A percentile compares a stretch with the other conserved stretches of the same genome.
Conservation (phyloP, 2,888 invertebrate species). For the Caenorhabditis sulstoni region DNA sequence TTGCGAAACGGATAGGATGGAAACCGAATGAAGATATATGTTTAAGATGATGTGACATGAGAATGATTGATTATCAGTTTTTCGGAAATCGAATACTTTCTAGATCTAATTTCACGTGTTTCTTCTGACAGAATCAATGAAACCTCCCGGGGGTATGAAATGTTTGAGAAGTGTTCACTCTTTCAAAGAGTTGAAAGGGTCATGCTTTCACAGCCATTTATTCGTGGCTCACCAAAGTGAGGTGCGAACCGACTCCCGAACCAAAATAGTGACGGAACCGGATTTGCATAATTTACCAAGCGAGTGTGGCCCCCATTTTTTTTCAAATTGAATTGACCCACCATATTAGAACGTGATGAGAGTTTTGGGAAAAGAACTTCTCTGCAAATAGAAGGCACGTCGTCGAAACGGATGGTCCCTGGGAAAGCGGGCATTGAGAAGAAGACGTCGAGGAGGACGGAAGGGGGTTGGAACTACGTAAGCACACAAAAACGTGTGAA, state of each 20-base stretch:
- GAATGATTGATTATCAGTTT: no score
- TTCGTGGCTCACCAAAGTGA: slow-evolving; percentile 27
- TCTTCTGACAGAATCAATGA: not conserved
- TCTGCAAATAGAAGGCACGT: no score
- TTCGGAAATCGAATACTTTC: not conserved
- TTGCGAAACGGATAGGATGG: no score
- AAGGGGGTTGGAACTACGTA: slow-evolving; percentile 23
- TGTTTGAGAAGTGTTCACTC: slow-evolving; percentile 52
- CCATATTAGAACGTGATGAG: slow-evolving; percentile 40
- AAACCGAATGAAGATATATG: no score
- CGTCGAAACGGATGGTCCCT: not conserved
- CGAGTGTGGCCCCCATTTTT: not conserved
- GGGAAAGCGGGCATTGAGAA: slow-evolving; percentile 4
- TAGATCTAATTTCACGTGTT: not conserved
- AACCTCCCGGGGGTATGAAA: slow-evolving; percentile 35
- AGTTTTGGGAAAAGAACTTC: no score
- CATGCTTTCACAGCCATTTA: slow-evolving; percentile 58
- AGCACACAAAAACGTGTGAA: slow-evolving; percentile 50
- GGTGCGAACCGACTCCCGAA: slow-evolving; percentile 21
- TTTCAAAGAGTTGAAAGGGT: slow-evolving; percentile 43
- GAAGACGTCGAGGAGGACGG: not conserved
- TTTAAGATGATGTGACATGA: no score
- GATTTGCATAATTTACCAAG: slow-evolving; percentile 55
- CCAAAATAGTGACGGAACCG: slow-evolving; percentile 38
- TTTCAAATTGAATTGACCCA: slow-evolving; percentile 58